Percentiles rank a stretch among this genome's conserved stretches.
These are phyloP conservation scores for Mechanitis mazaeus DNA, from an alignment of 2,888 invertebrate species.

Conservation along the genomic window DNA sequence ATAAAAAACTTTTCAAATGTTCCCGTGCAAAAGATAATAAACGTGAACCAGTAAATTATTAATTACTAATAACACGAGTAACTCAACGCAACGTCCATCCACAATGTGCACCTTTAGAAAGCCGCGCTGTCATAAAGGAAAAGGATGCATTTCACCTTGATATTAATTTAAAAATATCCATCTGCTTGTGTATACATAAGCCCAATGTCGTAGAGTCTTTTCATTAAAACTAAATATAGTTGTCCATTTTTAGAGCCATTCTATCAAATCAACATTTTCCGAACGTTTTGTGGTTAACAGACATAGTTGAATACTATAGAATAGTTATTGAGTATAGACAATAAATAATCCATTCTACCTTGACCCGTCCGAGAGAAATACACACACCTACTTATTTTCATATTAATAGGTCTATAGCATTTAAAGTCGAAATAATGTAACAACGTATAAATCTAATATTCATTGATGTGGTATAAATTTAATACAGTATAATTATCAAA, in stretches of 20 bases:
- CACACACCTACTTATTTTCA: too few species aligned
- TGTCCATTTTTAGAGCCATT: not conserved
- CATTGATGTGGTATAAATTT: not conserved
- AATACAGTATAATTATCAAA: not conserved
- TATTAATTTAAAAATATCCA: not conserved
- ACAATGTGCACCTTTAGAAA: not conserved
- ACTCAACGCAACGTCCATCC: not conserved
- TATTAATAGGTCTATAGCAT: too few species aligned
- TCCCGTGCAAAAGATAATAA: not conserved
- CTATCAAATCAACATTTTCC: too few species aligned
- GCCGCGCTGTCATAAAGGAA: not conserved
- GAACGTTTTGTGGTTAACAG: too few species aligned
- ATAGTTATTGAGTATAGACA: too few species aligned
- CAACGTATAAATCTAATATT: not conserved
- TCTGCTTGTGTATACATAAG: not conserved
- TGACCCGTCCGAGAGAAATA: too few species aligned
- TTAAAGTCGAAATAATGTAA: not conserved
- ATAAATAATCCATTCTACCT: too few species aligned
- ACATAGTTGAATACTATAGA: too few species aligned
- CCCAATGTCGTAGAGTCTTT: not conserved
- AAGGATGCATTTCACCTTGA: constrained; percentile 1
- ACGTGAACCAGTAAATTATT: constrained; percentile 1
- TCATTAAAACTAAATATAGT: not conserved
- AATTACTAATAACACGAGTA: not conserved
- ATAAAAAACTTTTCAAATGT: too few species aligned